Evolutionary conservation across 2,113 vertebrate genomes (phyloP).

Genomic region (Petromus typicus): DNA sequence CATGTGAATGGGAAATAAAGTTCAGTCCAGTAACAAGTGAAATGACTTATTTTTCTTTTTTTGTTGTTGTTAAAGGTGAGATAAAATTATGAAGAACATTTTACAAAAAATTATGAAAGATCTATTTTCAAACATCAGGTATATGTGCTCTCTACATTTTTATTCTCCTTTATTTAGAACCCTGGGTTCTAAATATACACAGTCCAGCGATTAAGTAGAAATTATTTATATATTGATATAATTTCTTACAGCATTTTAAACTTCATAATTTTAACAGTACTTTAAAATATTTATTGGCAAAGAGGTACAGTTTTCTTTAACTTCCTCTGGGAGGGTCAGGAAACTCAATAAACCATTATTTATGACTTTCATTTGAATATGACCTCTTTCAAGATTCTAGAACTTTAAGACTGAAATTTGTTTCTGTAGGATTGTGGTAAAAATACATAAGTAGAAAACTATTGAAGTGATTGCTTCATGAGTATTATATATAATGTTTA

Average conservation of each 20-base stretch:
- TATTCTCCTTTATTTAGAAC: constrained; percentile 33
- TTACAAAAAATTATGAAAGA: constrained; percentile 16
- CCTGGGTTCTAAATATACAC: not conserved
- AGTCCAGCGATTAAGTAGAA: constrained; percentile 24
- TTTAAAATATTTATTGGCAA: constrained; percentile 62
- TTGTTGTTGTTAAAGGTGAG: not conserved
- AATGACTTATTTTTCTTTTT: not conserved
- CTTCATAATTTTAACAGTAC: constrained; percentile 59
- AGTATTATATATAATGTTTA: not conserved
- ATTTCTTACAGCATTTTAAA: constrained; percentile 66
- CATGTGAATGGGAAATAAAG: not conserved
- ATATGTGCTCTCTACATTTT: not conserved
- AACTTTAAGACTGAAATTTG: constrained; percentile 29
- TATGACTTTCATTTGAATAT: constrained; percentile 58
- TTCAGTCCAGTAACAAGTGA: not conserved
- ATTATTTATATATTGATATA: constrained; percentile 38
- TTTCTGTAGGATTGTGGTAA: constrained; percentile 3
- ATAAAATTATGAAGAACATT: not conserved
- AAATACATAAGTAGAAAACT: not conserved
- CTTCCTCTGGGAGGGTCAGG: constrained; percentile 13
- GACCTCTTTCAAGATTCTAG: not conserved
- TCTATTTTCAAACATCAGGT: not conserved
- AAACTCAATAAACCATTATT: not conserved
- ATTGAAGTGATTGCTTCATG: not conserved
- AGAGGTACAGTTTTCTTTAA: constrained; percentile 27